phyloP scores from a whole-genome alignment of 2,113 vertebrate species.

The Thryonomys swinderianus region DNA sequence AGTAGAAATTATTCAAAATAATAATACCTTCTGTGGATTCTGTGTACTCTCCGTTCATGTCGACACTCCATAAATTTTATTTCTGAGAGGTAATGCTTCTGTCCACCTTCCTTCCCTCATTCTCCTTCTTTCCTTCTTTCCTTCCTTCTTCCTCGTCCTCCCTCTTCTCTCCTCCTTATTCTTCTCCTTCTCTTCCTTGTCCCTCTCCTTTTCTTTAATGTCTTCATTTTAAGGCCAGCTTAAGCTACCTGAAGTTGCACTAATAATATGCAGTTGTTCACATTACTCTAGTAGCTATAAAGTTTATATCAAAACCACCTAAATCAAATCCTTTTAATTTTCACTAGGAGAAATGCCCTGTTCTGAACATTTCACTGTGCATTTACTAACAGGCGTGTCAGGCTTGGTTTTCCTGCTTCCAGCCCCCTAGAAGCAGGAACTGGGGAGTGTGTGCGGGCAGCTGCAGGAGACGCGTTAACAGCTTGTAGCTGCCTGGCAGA shows the following conservation, averaged over 20 bases:
- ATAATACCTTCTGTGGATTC: not conserved
- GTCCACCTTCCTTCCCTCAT: not conserved
- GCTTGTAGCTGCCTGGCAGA: not conserved
- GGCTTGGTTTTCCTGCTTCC: not conserved
- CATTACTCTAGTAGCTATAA: not conserved
- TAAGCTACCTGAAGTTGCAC: not conserved
- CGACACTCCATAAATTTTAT: not conserved
- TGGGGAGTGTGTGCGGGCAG: not conserved
- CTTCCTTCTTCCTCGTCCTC: not conserved
- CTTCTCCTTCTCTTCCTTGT: accelerated
- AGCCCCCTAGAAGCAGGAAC: not conserved
- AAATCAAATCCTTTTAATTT: not conserved
- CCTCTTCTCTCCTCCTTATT: no score
- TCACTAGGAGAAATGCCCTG: not conserved
- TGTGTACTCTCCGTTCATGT: not conserved
- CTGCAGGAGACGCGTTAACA: not conserved
- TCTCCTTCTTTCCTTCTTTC: not conserved
- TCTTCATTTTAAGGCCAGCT: not conserved
- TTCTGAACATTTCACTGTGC: not conserved
- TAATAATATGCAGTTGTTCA: not conserved
- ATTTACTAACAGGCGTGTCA: not conserved
- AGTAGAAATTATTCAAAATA: not conserved
- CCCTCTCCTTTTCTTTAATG: no score
- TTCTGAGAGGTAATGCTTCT: not conserved
- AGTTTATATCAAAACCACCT: not conserved